These are phyloP conservation scores for Struthio camelus DNA, from an alignment of 2,113 vertebrate species.

Conservation along the genomic window DNA sequence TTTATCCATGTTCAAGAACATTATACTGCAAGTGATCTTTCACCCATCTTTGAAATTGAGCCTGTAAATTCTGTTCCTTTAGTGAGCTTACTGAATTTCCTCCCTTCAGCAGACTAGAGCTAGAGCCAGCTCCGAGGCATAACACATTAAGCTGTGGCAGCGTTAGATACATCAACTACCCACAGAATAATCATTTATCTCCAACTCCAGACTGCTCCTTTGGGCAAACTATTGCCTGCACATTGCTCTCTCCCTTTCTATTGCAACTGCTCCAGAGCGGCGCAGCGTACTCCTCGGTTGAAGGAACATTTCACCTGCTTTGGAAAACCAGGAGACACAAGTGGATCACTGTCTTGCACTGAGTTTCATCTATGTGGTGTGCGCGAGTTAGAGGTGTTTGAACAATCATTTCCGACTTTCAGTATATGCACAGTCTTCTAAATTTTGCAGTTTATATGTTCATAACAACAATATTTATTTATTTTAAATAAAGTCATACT, in stretches of 20 bases:
- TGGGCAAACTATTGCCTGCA: not conserved
- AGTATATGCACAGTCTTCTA: not conserved
- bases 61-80: not conserved
- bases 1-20: fast-evolving
- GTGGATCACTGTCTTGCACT: not conserved
- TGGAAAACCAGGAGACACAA: not conserved
- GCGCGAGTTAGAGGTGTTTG: not conserved
- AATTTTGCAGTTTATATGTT: not conserved
- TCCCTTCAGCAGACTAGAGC: not conserved
- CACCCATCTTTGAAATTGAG: not conserved
- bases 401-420: not conserved
- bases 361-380: not conserved
- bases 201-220: not conserved
- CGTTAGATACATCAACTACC: not conserved
- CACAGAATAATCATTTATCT: not conserved
- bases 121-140: not conserved
- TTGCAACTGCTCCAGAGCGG: not conserved
- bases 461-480: no score
- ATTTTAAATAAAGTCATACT: not conserved
- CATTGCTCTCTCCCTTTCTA: not conserved
- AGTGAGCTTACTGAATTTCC: not conserved
- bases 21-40: not conserved
- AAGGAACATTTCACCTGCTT: not conserved
- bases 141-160: not conserved
- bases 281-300: not conserved